Evolutionary conservation across 1,140 invertebrate genomes (phyloP).

Genomic region (Zaprionus lachaisei): DNA sequence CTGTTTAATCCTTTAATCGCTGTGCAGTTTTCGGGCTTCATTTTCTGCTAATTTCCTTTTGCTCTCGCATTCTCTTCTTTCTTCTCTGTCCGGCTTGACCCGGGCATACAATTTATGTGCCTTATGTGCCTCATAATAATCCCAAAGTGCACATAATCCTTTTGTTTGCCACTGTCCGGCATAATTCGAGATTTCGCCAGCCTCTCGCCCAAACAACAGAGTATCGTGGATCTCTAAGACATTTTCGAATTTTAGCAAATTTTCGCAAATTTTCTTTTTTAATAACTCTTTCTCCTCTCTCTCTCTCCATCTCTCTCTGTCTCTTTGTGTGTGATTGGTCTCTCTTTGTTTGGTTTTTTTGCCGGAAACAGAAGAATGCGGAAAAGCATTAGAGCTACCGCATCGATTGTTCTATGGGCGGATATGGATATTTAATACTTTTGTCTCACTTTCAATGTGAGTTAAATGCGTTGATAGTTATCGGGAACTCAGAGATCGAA

Average conservation of each 20-base stretch:
- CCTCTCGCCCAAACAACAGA: slow-evolving; percentile 17
- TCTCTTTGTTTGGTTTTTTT: slow-evolving; percentile 5
- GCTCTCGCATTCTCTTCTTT: slow-evolving; percentile 32
- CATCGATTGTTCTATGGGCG: slow-evolving; percentile 73
- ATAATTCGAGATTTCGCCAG: slow-evolving; percentile 47
- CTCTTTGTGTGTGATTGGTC: not conserved
- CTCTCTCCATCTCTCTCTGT: not conserved
- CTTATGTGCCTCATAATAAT: slow-evolving; percentile 66
- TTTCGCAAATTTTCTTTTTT: slow-evolving; percentile 51
- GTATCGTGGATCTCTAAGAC: slow-evolving; percentile 2
- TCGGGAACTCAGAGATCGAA: slow-evolving; percentile 26
- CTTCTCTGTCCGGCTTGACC: not conserved
- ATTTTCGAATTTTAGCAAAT: slow-evolving; percentile 41
- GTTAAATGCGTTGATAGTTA: slow-evolving; percentile 64
- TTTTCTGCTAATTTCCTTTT: slow-evolving; percentile 76
- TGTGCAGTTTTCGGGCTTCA: slow-evolving; percentile 37
- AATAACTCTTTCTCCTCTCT: slow-evolving; percentile 69
- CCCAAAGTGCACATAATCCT: slow-evolving; percentile 78
- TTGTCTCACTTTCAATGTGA: slow-evolving; percentile 57
- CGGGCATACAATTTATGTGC: slow-evolving; percentile 44
- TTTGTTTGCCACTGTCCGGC: slow-evolving; percentile 63
- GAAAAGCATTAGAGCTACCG: slow-evolving; percentile 56
- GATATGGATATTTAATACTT: slow-evolving; percentile 80
- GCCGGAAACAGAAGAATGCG: slow-evolving; percentile 41
- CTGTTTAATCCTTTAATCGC: slow-evolving; percentile 78